Base-by-base conservation (phyloP, 2,888 invertebrate species). In the Caenorhabditis sp. region DNA sequence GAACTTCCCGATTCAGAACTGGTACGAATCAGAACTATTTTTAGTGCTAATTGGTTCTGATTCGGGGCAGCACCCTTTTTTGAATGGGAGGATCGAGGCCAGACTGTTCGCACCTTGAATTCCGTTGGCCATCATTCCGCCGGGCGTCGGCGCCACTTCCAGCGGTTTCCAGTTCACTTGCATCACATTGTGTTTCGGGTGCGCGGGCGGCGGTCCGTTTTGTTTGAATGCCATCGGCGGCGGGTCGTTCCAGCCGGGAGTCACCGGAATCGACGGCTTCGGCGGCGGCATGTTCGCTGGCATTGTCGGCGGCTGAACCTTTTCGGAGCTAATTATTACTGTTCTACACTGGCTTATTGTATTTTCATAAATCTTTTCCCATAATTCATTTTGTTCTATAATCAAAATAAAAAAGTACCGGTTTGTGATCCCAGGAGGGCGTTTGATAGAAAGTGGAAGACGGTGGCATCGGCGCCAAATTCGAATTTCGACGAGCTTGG, bases 161-260 rank as follows among this genome's bases (percentile, higher is more conserved):
- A 61, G 9, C n/a, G 66, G 65, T 39, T 66, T 74, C 74, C 74
- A 66, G 43, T 53, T 59, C 6, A 74, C 35, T 11, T 74, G 52
- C 74, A 74, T 74, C 15, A 74, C 74, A 37, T 63, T 63, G 2
- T 37, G 39, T 11, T 50, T 65, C 13, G 30, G 53, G 8, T 53
- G 17, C 3, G 30, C 27, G 1, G 30, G 37, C 13, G 37, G 2
- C 5, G 24, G 11, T 35, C 13, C 13, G 35, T 2, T 35, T 9
- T n/a, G 37, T 26, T 50, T 58, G 8, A 26, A n/a, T 7, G 52
- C 45, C 68, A 75, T 58, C 20, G 62, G 62, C 20, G 75, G 75
- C 6, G 75, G 75, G 39, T 75, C 75, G 45, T 75, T 75, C 75
- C 75, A 75, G 22, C 75, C 75, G 3, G 75, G 58, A 6, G 70